Conservation (phyloP, 2,888 invertebrate genomes). For the Carterocephalus palaemon region DNA sequence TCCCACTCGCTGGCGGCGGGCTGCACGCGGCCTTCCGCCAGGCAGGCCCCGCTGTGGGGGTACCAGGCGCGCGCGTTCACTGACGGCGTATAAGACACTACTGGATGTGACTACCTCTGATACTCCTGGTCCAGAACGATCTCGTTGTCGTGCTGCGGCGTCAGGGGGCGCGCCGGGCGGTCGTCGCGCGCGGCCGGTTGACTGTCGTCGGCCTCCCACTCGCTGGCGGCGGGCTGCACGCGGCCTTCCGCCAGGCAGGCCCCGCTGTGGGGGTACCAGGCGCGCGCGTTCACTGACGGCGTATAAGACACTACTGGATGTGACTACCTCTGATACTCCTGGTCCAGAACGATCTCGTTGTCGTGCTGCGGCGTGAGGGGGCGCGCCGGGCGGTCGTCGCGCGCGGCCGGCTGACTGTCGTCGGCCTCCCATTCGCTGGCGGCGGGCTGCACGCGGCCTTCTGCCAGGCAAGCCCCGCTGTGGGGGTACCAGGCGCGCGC, state of each 20-base stretch:
- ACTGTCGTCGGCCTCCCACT: slow-evolving; percentile 63
- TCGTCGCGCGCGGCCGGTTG: slow-evolving; percentile 31
- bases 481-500: no score
- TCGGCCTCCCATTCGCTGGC: no score
- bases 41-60: slow-evolving; percentile 41
- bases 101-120: slow-evolving; percentile 48
- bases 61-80: slow-evolving; percentile 57
- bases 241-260: slow-evolving; percentile 39
- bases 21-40: slow-evolving; percentile 37
- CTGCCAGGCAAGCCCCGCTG: no score
- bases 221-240: slow-evolving; percentile 41
- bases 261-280: slow-evolving; percentile 56
- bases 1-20: slow-evolving; percentile 58
- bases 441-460: no score
- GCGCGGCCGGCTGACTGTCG: no score
- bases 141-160: slow-evolving; percentile 45
- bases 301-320: no score
- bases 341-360: no score
- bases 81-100: slow-evolving; percentile 32
- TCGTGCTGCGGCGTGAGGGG: no score
- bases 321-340: no score
- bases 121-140: slow-evolving; percentile 59
- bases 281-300: slow-evolving; percentile 39
- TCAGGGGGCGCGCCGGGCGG: slow-evolving; percentile 31
- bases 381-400: no score